Evolutionary conservation across 1,140 invertebrate species (phyloP).

Genomic region (Trialeurodes vaporariorum): DNA sequence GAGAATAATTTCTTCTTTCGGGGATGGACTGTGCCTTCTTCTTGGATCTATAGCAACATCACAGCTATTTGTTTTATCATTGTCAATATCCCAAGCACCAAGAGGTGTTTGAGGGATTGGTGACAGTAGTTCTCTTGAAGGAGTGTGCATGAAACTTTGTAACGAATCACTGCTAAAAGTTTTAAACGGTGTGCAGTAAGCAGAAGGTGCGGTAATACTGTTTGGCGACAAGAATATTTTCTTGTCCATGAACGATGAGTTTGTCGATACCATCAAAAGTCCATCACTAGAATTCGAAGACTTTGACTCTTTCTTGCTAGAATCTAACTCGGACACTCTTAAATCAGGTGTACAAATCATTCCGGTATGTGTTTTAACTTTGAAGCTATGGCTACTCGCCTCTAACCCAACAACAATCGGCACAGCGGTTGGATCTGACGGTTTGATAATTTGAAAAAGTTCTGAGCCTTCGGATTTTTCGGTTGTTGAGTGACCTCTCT

Average conservation of each 20-base stretch:
- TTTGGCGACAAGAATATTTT: neutral
- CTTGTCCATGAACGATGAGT: too few relatives aligned
- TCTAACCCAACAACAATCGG: neutral
- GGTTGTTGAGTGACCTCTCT: too few relatives aligned
- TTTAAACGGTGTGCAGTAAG: neutral
- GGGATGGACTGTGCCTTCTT: too few relatives aligned
- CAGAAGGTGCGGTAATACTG: neutral
- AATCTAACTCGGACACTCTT: neutral
- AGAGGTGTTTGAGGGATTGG: neutral
- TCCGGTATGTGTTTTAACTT: too few relatives aligned
- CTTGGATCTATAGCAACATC: too few relatives aligned
- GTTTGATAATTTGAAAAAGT: neutral
- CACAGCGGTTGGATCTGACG: neutral
- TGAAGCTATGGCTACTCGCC: too few relatives aligned
- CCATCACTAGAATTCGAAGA: neutral
- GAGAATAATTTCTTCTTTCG: too few relatives aligned
- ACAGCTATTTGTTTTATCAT: neutral
- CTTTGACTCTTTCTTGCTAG: neutral
- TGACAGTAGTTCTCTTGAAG: neutral
- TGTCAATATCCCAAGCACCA: neutral
- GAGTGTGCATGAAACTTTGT: neutral
- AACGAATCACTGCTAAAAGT: neutral
- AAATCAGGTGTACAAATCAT: neutral
- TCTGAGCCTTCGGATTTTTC: neutral
- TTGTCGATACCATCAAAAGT: neutral